Evolutionary conservation across 2,113 vertebrate genomes (phyloP), one percentile per base, ranked within the genome.

Genomic region (Regulus satrapa): DNA sequence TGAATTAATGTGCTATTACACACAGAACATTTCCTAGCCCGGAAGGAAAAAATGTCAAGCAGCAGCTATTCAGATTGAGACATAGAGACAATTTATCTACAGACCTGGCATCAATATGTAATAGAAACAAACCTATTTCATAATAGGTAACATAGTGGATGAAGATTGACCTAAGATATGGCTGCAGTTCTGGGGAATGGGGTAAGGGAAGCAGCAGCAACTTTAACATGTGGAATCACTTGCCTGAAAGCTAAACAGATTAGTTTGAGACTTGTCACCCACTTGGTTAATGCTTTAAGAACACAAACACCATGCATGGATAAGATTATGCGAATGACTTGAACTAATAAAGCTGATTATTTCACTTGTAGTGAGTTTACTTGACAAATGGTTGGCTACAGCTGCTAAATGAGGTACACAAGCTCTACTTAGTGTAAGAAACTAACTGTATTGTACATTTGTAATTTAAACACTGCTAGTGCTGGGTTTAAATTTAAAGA

Each of bases 211-310:
- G 67, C 61, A 83, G 77, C 41, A 92, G 48, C 74, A 87, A 74
- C 45, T 88, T 75, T 43, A 88, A 91, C 86, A 93, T 28, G 56
- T 78, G 76, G 88, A 82, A 78, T 62, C 75, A 92, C 85, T 96
- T 56, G 58, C 18, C 72, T 91, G 72, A 73, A 86, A 96, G 62
- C 43, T 58, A 54, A 89, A 94, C 32, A 93, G 69, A 85, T 82
- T 86, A 64, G 46, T 36, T 43, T 79, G n/a, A 95, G 85, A 87
- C 72, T 92, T 88, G 92, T 94, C 79, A 94, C 29, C 32, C 49
- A 56, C 52, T 92, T 81, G 40, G 66, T 91, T 87, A 85, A 69
- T 73, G 55, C 63, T 93, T 78, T 81, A 96, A 87, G 85, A 92
- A 71, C 38, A 94, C 52, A 92, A 96, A 86, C 5, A 55, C 26